A percentile compares a stretch with the other conserved stretches of the same genome.
Evolutionary conservation across 2,888 invertebrate species (phyloP).

Genomic region (Drosophila algonquin): DNA sequence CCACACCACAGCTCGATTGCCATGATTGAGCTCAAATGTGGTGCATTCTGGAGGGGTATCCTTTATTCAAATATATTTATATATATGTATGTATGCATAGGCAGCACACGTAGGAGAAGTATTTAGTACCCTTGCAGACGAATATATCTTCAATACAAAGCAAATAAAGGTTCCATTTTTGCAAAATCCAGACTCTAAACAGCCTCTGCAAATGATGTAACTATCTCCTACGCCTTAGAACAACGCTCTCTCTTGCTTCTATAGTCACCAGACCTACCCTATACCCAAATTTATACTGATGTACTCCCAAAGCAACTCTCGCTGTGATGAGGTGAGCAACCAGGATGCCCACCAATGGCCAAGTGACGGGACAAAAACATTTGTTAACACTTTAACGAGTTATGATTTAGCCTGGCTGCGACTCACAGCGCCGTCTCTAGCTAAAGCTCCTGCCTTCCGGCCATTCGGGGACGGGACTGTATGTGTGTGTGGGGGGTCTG

Average conservation of each 20-base stretch:
- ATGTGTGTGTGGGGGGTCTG: neutral
- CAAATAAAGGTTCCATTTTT: too few relatives aligned
- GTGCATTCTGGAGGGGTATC: neutral
- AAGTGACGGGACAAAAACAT: constrained; percentile 70
- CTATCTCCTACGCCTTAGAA: too few relatives aligned
- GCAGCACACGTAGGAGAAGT: too few relatives aligned
- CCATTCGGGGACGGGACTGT: constrained; percentile 19
- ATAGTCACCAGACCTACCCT: too few relatives aligned
- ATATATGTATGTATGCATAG: too few relatives aligned
- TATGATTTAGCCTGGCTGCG: constrained; percentile 59
- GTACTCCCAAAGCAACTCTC: neutral
- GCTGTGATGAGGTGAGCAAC: constrained; percentile 7
- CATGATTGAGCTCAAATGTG: neutral
- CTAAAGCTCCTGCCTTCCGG: constrained; percentile 19
- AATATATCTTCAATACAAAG: too few relatives aligned
- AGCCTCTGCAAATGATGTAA: too few relatives aligned
- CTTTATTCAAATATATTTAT: too few relatives aligned
- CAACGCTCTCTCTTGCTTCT: too few relatives aligned
- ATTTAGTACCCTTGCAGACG: too few relatives aligned
- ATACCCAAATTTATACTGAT: too few relatives aligned
- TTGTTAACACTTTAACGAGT: constrained; percentile 82
- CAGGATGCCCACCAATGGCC: constrained; percentile 34
- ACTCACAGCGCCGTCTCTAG: neutral
- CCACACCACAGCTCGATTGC: neutral
- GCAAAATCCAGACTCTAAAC: too few relatives aligned